Conservation (phyloP, 2,888 invertebrate species). For the Dynastes grantii region DNA sequence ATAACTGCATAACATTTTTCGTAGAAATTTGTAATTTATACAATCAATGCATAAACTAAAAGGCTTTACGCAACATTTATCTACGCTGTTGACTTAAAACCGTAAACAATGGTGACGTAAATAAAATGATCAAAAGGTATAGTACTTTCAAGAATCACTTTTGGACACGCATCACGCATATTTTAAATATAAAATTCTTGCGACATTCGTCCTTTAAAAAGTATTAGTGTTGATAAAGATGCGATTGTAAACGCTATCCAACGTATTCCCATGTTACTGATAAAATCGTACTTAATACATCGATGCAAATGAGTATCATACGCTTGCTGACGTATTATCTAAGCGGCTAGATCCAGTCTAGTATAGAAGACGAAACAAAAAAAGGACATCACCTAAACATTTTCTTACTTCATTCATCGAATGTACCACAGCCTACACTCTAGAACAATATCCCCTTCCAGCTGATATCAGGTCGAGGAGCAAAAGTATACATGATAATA, state of each 20-base stretch:
- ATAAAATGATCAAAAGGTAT: not conserved
- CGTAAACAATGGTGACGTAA: constrained; percentile 2
- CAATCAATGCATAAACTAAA: not conserved
- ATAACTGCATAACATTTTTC: not conserved
- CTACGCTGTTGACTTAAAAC: not conserved
- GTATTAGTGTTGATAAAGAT: not conserved
- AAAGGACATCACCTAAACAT: not conserved
- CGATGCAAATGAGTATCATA: constrained; percentile 23
- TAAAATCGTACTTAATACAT: constrained; percentile 23
- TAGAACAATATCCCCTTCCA: constrained; percentile 39
- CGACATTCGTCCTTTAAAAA: constrained; percentile 24
- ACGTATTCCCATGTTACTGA: not conserved
- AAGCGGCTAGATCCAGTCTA: constrained; percentile 46
- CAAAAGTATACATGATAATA: constrained; percentile 37
- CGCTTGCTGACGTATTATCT: constrained; percentile 25
- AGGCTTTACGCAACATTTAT: not conserved
- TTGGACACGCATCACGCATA: not conserved
- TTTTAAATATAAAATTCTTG: not conserved
- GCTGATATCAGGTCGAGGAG: constrained; percentile 33
- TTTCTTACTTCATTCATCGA: constrained; percentile 35
- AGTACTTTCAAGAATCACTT: not conserved
- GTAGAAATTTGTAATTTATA: not conserved
- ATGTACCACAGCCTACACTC: constrained; percentile 33
- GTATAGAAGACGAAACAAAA: constrained; percentile 39
- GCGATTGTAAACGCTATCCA: constrained; percentile 1